Evolutionary conservation across 2,888 invertebrate species (phyloP), one percentile per base, ranked within the genome.

Genomic region (Crocallis elinguaria): DNA sequence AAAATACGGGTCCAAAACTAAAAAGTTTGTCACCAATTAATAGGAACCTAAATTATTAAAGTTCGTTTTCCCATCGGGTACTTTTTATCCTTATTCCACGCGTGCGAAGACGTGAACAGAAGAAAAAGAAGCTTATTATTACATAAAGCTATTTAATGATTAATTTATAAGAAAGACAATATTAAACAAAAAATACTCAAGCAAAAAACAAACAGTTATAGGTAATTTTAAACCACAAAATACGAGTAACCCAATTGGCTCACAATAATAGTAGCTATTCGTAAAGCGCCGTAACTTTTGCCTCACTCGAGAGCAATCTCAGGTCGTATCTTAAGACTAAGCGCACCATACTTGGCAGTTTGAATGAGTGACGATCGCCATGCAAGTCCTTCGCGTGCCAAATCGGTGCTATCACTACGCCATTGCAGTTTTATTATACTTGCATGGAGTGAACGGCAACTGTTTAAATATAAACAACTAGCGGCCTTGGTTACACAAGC

Each of bases 401-500:
- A 54, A 49, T 48, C 33, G 48, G 33, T 16, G 39, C 53, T 37
- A 52, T 54, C 48, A 43, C 53, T 27, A 29, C 48, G 27, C 21
- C 33, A 29, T 33, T 53, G 53, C 53, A 49, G 7, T 42, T 53
- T 54, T 54, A 54, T 54, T 33, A 29, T 54, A 48, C 43, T 43
- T 33, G 46, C 32, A 21, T 48, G 43, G 27, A 44, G 43, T 16
- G 43, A 38, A 52, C 36, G 36, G 29, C 44, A 11, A 27, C 30
- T 45, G 44, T 48, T 49, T 48, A 43, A 43, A 27, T 32, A 39
- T 45, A 45, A 38, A 29, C 29, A 35, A 17, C n/a, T n/a, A n/a
- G n/a, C n/a, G n/a, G n/a, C n/a, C n/a, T n/a, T n/a, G n/a, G n/a
- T n/a, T n/a, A n/a, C n/a, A n/a, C n/a, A n/a, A n/a, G n/a, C n/a